Evolutionary conservation across 2,113 vertebrate genomes (phyloP), one percentile per base, ranked within the genome.

Genomic region (Chaetops frenatus): DNA sequence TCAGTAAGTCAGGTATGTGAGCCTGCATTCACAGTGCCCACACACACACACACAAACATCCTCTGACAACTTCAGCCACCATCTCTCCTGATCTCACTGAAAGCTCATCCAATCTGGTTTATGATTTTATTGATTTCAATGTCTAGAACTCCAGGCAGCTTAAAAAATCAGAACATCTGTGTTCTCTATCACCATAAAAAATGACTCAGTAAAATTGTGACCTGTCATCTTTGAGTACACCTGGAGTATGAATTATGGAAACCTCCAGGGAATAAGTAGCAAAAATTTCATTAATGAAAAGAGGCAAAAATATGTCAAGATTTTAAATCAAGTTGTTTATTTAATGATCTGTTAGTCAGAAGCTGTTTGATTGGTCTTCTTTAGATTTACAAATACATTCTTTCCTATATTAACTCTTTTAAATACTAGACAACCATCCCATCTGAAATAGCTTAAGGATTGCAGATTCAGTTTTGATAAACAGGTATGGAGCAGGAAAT

Each of bases 311-410:
- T 35, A 16, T 88, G 36, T 35, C 48, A 88, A 71, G 45, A 76
- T 80, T 93, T 94, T 88, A 93, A 94, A 92, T 73, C 29, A 96
- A 45, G 27, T 47, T 61, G 33, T 56, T 73, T 51, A 42, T 81
- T 94, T 90, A 87, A 90, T 56, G 11, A 65, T 16, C 42, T 48
- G 21, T 67, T 87, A 67, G 56, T 67, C 58, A 81, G 50, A 87
- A 84, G 12, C 35, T 87, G 12, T 44, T 77, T 91, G 56, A 64
- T 40, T 79, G 12, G 29, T 85, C 45, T 69, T 78, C 69, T 78
- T 93, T 51, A 47, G 4, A 27, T 92, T 93, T 65, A 71, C 4
- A 87, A 58, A 67, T 44, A 29, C 23, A 51, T 85, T 82, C 7
- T 79, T 80, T 57, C 53, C 65, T 79, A 36, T 31, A 50, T 42